Conservation (phyloP, 1,140 invertebrate species). For the Goniozus legneri region DNA sequence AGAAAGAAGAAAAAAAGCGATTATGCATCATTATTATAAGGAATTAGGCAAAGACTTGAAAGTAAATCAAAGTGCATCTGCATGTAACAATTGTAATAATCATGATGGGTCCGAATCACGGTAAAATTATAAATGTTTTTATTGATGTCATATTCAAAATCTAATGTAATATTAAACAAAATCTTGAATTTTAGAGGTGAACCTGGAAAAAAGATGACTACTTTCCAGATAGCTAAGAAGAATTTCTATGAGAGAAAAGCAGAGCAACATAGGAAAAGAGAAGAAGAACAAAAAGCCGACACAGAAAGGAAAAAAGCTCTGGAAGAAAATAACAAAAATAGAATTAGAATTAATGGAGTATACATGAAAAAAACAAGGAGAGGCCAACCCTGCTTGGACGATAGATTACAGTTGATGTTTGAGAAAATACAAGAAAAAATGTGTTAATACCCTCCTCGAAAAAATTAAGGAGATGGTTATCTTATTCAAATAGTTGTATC, state of each 20-base stretch:
- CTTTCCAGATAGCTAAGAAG: conserved; percentile 56
- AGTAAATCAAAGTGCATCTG: conserved; percentile 15
- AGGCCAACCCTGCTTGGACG: conserved; percentile 76
- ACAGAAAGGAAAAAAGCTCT: conserved; percentile 61
- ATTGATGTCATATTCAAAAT: background rate
- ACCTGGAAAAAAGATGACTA: conserved; percentile 35
- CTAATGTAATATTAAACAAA: background rate
- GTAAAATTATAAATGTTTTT: conserved; percentile 11
- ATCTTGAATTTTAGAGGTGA: conserved; percentile 11
- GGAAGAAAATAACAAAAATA: conserved; percentile 64
- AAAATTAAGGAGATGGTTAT: too few species aligned
- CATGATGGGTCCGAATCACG: background rate
- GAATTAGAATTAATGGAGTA: conserved; percentile 63
- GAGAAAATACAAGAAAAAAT: conserved; percentile 61
- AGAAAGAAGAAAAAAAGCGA: conserved; percentile 57
- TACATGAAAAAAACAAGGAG: conserved; percentile 69
- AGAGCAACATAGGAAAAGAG: conserved; percentile 56
- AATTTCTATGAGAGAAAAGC: conserved; percentile 57
- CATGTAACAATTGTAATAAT: background rate
- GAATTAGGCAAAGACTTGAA: conserved; percentile 52
- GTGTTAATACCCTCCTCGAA: too few species aligned
- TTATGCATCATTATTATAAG: conserved; percentile 57
- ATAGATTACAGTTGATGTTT: conserved; percentile 67
- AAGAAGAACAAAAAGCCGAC: conserved; percentile 52
- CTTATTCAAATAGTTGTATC: too few species aligned